These are phyloP conservation scores for Mesorhabditis sp. DNA, from an alignment of 2,888 invertebrate species.

Conservation along the genomic window DNA sequence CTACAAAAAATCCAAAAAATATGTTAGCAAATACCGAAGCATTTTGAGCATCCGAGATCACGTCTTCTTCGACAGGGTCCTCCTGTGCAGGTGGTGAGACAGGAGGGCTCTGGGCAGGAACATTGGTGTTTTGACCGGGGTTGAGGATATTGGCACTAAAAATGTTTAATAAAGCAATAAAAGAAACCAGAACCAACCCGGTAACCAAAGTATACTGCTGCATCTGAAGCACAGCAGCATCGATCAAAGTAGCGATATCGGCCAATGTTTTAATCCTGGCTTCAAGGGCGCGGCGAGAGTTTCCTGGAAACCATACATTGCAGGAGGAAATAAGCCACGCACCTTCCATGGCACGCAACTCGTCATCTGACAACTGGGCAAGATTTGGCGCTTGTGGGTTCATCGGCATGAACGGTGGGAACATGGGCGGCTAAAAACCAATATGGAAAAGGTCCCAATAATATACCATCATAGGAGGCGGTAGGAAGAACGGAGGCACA, in stretches of 20 bases:
- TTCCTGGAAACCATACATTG: slow-evolving; percentile 1
- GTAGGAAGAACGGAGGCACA: not conserved
- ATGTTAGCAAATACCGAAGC: too few species aligned
- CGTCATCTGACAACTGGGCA: slow-evolving; percentile 72
- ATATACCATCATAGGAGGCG: not conserved
- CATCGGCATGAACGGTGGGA: slow-evolving; percentile 5
- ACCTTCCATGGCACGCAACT: slow-evolving; percentile 83
- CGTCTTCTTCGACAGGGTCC: too few species aligned
- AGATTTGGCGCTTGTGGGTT: not conserved
- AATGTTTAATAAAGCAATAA: not conserved
- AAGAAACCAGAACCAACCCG: slow-evolving; percentile 11
- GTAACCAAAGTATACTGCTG: slow-evolving; percentile 17
- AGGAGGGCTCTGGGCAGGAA: too few species aligned
- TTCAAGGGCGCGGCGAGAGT: slow-evolving; percentile 75
- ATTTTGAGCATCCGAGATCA: too few species aligned
- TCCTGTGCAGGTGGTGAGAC: too few species aligned
- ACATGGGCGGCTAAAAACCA: not conserved
- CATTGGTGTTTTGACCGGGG: too few species aligned
- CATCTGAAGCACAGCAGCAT: slow-evolving; percentile 75
- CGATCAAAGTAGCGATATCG: slow-evolving; percentile 82
- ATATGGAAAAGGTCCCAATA: not conserved
- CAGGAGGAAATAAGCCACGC: not conserved
- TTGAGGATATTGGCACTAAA: not conserved
- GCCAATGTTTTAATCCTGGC: slow-evolving; percentile 80
- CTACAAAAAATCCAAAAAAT: too few species aligned